These are phyloP conservation scores for Montifringilla adamsi DNA, from an alignment of 2,113 vertebrate genomes.

Conservation along the genomic window DNA sequence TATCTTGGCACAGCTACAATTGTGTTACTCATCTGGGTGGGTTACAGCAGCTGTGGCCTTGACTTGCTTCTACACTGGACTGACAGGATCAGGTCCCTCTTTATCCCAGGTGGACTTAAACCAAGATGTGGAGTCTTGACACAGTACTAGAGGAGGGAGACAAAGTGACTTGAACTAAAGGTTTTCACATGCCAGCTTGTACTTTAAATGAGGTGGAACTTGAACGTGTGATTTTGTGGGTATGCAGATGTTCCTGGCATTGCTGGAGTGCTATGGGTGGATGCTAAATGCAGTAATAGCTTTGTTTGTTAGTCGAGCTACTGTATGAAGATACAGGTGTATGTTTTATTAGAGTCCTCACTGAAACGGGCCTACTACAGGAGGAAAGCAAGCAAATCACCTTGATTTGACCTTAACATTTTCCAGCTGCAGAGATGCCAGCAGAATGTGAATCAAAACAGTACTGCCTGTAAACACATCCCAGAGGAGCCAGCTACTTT, in stretches of 20 bases:
- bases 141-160: neutral
- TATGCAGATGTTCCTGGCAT: neutral
- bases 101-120: neutral
- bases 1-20: accelerated
- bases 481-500: neutral
- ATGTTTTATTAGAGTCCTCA: neutral
- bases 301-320: neutral
- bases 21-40: accelerated
- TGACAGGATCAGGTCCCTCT: neutral
- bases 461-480: neutral
- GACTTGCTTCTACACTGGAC: neutral
- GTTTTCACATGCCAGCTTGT: neutral
- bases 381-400: neutral
- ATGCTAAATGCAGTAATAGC: neutral
- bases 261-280: neutral
- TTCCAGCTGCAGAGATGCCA: neutral
- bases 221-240: accelerated
- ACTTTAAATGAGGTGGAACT: neutral
- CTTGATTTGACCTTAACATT: slow-evolving; percentile 3
- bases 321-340: neutral
- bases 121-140: neutral
- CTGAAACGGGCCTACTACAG: neutral
- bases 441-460: slow-evolving; percentile 21
- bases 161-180: neutral
- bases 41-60: neutral